A percentile compares a stretch with the other conserved stretches of the same genome.
Evolutionary conservation across 2,797 vertebrate species (phyloP).

Genomic region (Cossypha heuglini): DNA sequence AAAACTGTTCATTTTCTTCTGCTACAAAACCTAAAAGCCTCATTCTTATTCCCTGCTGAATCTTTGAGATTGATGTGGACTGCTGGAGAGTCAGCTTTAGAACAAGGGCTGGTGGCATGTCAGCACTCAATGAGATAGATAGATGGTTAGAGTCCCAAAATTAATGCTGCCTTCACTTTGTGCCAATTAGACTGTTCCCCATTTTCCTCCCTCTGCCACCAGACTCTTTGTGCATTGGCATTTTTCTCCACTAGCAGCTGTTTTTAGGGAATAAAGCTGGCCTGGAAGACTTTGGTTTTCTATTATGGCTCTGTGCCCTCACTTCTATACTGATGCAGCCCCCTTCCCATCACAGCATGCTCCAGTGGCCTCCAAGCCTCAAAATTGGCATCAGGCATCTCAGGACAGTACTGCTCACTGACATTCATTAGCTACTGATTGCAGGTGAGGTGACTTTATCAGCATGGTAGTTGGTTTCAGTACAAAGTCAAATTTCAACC

Average conservation of each 20-base stretch:
- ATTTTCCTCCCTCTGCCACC: neutral
- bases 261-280: neutral
- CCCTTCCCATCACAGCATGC: fast-evolving
- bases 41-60: neutral
- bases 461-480: neutral
- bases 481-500: neutral
- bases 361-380: neutral
- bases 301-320: neutral
- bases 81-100: constrained; percentile 18
- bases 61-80: neutral
- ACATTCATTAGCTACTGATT: neutral
- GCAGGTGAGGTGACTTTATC: neutral
- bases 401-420: neutral
- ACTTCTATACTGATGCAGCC: neutral
- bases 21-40: neutral
- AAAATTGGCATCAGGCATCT: neutral
- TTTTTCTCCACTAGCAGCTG: neutral
- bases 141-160: neutral
- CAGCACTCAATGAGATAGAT: neutral
- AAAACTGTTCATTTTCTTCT: constrained; percentile 14
- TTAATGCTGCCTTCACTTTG: neutral
- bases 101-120: neutral
- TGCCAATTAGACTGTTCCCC: neutral
- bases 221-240: neutral
- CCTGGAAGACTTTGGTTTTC: neutral